Base-by-base conservation (phyloP, 2,113 vertebrate species). In the Sinosuthora webbiana region DNA sequence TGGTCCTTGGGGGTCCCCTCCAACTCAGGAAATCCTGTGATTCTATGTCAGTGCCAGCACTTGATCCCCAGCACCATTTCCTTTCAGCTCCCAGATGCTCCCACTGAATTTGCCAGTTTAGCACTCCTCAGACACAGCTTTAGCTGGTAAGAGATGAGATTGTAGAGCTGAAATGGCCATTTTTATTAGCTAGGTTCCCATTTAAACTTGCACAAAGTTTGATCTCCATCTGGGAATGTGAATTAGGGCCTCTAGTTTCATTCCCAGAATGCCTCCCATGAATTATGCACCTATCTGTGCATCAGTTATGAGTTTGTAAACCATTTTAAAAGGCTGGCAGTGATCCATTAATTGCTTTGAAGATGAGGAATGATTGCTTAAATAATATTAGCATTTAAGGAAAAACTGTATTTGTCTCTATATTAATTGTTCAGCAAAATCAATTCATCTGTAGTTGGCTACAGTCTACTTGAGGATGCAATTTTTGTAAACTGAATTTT, bases 401-500 rank as follows among this genome's bases (percentile, higher is more conserved):
- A 70, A 64, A 76, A 76, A 25, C 57, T 85, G 22, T 92, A 74
- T 90, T 96, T 94, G 62, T 91, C 50, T 90, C 60, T 49, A 22
- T 78, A 62, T 96, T 94, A 96, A 68, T 76, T 93, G 78, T 89
- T 92, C 35, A 76, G 75, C 55, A 56, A 84, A 84, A 96, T 83
- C 42, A 39, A 37, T 95, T 87, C 9, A 53, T 95, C 67, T 69
- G 59, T 64, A 80, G 42, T 41, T 89, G 70, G 39, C 37, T 91
- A 57, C 4, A 14, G 45, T 92, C 83, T 67, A 79, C 42, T 83
- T 75, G 85, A 85, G 93, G 86, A 96, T 85, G 42, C 41, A 78
- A 39, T 91, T 95, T 90, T 83, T 84, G 44, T 69, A 87, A 92
- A 87, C 79, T 56, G 56, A 65, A 77, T 91, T 96, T 91, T 78